Conservation (phyloP, 2,888 invertebrate species). For the Tanypteryx hageni region DNA sequence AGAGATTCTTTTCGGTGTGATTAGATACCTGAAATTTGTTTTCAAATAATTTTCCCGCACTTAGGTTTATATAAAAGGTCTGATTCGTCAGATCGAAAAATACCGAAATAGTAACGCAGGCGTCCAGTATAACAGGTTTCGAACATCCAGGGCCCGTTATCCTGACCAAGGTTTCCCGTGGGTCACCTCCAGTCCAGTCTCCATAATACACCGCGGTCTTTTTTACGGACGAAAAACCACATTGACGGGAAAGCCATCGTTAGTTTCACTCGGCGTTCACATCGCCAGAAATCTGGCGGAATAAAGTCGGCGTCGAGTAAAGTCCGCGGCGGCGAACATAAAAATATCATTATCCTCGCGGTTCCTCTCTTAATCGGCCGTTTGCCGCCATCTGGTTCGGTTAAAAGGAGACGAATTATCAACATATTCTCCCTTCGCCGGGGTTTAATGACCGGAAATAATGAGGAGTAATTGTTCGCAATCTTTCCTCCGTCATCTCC, state of each 20-base stretch:
- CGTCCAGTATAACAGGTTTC: conserved; percentile 11
- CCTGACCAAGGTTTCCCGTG: conserved; percentile 10
- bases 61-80: background rate
- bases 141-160: conserved; percentile 41
- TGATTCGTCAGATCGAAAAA: background rate
- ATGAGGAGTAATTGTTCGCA: background rate
- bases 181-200: conserved; percentile 21
- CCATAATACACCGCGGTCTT: too few relatives aligned
- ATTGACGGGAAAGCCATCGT: too few relatives aligned
- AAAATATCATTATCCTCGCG: background rate
- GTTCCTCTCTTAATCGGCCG: background rate
- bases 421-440: background rate
- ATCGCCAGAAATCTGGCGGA: background rate
- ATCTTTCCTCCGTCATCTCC: background rate
- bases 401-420: conserved; percentile 17
- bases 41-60: background rate
- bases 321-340: background rate
- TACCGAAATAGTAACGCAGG: conserved; percentile 8
- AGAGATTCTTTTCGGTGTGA: too few relatives aligned
- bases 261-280: background rate
- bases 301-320: background rate
- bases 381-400: conserved; percentile 24
- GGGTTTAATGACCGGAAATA: conserved; percentile 29
- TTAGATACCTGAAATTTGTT: too few relatives aligned
- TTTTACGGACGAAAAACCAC: too few relatives aligned